Conservation (phyloP, 2,888 invertebrate species). For the Tetropium fuscum region DNA sequence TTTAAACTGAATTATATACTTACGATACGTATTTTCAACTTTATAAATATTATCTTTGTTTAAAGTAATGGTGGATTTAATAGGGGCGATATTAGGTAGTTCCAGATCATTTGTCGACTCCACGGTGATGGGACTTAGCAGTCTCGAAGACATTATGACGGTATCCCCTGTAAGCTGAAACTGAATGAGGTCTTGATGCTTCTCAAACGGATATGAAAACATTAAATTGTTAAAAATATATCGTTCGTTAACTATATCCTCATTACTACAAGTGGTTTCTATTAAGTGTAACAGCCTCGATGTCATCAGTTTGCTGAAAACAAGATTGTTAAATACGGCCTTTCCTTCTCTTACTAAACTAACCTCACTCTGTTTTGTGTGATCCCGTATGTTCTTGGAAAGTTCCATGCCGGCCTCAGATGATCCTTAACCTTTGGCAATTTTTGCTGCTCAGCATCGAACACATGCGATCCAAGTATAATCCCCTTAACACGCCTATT, state of each 20-base stretch:
- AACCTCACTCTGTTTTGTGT: slow-evolving; percentile 70
- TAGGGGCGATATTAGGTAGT: slow-evolving; percentile 81
- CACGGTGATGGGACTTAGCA: slow-evolving; percentile 69
- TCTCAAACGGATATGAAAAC: slow-evolving; percentile 71
- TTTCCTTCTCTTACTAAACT: neutral
- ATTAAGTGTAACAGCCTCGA: slow-evolving; percentile 77
- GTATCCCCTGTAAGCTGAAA: slow-evolving; percentile 76
- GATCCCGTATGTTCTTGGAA: slow-evolving; percentile 82
- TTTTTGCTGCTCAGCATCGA: slow-evolving; percentile 84
- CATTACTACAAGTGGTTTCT: slow-evolving; percentile 72
- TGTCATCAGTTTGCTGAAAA: slow-evolving; percentile 74
- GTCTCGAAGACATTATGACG: slow-evolving; percentile 73
- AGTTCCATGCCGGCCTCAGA: slow-evolving; percentile 77
- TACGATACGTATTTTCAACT: slow-evolving; percentile 76
- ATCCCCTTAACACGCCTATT: slow-evolving; percentile 74
- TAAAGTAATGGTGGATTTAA: slow-evolving; percentile 79
- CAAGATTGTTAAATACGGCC: no score
- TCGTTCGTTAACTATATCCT: slow-evolving; percentile 70
- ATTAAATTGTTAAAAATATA: slow-evolving; percentile 72
- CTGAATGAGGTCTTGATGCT: slow-evolving; percentile 72
- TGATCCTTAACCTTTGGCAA: slow-evolving; percentile 80
- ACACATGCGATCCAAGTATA: slow-evolving; percentile 75
- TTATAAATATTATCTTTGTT: slow-evolving; percentile 74
- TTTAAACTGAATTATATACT: no score
- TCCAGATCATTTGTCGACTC: slow-evolving; percentile 68